Evolutionary conservation across 2,113 vertebrate species (phyloP), one percentile per base, ranked within the genome.

Genomic region (Centropristis striata): DNA sequence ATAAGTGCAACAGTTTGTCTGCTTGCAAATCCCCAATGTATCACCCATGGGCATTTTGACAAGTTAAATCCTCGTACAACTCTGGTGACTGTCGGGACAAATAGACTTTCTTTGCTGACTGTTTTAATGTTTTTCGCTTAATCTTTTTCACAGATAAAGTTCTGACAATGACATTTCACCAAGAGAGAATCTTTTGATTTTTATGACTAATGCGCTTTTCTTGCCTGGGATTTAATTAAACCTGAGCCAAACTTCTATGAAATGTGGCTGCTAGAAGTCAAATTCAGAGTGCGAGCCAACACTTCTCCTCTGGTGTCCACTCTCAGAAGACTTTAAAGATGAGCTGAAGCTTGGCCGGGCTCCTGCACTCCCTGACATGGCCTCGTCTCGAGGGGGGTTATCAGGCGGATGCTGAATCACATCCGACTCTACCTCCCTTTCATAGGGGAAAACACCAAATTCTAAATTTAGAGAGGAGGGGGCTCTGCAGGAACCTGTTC

Each of bases 331-430:
- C 41, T 60, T 32, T 88, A 89, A 92, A 76, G 73, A 85, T 74
- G 75, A 76, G 67, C 88, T 90, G 88, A 75, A 87, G 78, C 66
- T 88, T 81, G 80, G 86, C 83, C 59, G 18, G 7, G 46, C 64
- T 78, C 67, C 81, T 82, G 51, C 25, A 27, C 75, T 88, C 73
- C 57, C 86, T 85, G 87, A 75, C 86, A 76, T 28, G 68, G 71
- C 75, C 82, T 75, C 10, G 21, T 81, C 50, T 83, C 57, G 32
- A 41, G 27, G 54, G 55, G 64, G 59, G 78, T 93, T 89, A 91
- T 93, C 90, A 73, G 65, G 66, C 76, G 69, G 83, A 91, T 87
- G 86, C 79, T 49, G 51, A 80, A 71, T 57, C 49, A 85, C 84
- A 88, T 91, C 86, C 85, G 39, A 86, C 23, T 54, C 55, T 42